Evolutionary conservation across 2,888 invertebrate species (phyloP).

Genomic region (Dynastes hyllus): DNA sequence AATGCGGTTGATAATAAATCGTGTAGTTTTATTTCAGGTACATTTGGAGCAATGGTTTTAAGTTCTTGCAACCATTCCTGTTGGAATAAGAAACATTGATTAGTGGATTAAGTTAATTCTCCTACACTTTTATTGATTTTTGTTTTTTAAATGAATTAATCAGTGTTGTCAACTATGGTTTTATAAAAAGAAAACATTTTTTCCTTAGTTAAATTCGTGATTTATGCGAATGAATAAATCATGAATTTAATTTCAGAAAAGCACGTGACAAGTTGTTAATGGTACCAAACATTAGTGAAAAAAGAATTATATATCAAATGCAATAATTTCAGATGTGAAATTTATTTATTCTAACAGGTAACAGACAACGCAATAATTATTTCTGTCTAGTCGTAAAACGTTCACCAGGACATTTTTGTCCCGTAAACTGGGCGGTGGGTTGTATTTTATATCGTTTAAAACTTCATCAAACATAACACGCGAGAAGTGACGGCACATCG

Average conservation of each 20-base stretch:
- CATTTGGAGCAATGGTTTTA: constrained; percentile 72
- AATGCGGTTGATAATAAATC: constrained; percentile 84
- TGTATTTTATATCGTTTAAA: background rate
- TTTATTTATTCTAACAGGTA: background rate
- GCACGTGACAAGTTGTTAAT: too few species aligned
- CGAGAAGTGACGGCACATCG: background rate
- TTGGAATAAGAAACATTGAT: constrained; percentile 54
- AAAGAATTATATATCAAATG: background rate
- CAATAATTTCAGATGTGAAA: background rate
- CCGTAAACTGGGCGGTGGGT: too few species aligned
- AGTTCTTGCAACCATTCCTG: constrained; percentile 76
- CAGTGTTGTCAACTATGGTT: too few species aligned
- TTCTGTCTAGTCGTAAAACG: too few species aligned
- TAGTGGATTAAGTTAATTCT: background rate
- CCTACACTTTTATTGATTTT: background rate
- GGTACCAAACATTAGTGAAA: background rate
- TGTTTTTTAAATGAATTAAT: too few species aligned
- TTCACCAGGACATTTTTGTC: too few species aligned
- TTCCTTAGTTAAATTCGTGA: too few species aligned
- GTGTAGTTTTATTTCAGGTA: constrained; percentile 75
- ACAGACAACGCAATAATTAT: too few species aligned
- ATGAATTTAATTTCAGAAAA: too few species aligned
- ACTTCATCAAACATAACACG: background rate
- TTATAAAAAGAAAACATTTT: too few species aligned
- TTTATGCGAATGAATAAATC: too few species aligned